Evolutionary conservation across 2,888 invertebrate species (phyloP).

Genomic region (Lepidochrysops patricia): DNA sequence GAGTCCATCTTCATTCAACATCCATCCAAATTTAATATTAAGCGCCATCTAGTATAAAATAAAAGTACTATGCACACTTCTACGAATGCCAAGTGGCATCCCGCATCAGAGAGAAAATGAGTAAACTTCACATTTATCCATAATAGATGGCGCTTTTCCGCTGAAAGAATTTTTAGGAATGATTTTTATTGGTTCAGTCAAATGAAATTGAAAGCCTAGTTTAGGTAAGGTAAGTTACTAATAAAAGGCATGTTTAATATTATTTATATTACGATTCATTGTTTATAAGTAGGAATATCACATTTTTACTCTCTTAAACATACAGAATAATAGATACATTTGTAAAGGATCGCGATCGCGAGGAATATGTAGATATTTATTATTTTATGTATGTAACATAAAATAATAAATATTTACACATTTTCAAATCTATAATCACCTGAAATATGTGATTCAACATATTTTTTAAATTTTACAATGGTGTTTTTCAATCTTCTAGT

Average conservation of each 20-base stretch:
- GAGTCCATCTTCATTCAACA: too few relatives aligned
- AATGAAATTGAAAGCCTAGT: background rate
- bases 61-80: background rate
- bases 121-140: background rate
- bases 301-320: background rate
- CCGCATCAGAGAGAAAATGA: too few relatives aligned
- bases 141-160: background rate
- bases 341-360: too few relatives aligned
- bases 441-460: background rate
- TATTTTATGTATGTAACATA: background rate
- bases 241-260: background rate
- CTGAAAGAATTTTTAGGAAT: too few relatives aligned
- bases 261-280: background rate
- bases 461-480: background rate
- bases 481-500: background rate
- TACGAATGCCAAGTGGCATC: background rate
- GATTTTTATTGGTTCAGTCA: too few relatives aligned
- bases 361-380: too few relatives aligned
- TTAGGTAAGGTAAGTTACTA: background rate
- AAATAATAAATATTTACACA: background rate
- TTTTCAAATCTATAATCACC: background rate
- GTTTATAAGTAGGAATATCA: background rate
- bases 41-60: background rate
- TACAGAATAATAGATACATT: background rate
- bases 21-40: too few relatives aligned